Conservation (phyloP, 1,140 invertebrate species). For the Ips nitidus region DNA sequence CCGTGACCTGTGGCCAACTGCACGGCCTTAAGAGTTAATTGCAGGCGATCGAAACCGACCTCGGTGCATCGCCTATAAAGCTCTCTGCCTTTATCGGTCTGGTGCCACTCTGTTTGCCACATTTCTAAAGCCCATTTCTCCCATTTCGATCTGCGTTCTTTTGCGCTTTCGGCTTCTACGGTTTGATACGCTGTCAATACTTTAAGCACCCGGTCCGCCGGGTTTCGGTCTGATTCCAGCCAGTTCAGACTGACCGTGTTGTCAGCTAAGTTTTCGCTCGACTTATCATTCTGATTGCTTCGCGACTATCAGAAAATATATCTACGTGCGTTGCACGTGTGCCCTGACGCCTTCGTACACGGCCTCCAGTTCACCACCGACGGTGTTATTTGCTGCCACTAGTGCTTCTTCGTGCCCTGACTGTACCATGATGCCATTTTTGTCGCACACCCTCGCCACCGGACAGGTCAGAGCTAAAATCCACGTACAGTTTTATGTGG, state of each 20-base stretch:
- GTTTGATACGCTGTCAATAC: too few species aligned
- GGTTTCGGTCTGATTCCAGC: not conserved
- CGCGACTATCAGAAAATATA: too few species aligned
- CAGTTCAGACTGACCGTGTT: not conserved
- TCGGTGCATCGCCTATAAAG: not conserved
- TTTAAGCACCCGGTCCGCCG: too few species aligned
- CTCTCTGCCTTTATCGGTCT: not conserved
- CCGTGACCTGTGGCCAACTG: not conserved
- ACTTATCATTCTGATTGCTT: not conserved
- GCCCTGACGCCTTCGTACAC: too few species aligned
- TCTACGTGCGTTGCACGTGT: too few species aligned
- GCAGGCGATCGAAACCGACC: not conserved
- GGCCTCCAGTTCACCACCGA: too few species aligned
- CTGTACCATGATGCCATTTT: not conserved
- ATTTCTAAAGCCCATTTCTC: not conserved
- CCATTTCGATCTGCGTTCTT: not conserved
- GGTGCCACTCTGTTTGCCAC: not conserved
- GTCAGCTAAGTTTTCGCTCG: not conserved
- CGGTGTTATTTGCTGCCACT: too few species aligned
- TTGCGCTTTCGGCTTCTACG: too few species aligned
- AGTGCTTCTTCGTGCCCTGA: too few species aligned
- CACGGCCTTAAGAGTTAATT: not conserved
- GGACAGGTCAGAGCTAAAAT: too few species aligned
- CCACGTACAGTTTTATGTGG: not conserved
- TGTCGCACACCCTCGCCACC: not conserved